Evolutionary conservation across 2,113 vertebrate species (phyloP).

Genomic region (Cololabis saira): DNA sequence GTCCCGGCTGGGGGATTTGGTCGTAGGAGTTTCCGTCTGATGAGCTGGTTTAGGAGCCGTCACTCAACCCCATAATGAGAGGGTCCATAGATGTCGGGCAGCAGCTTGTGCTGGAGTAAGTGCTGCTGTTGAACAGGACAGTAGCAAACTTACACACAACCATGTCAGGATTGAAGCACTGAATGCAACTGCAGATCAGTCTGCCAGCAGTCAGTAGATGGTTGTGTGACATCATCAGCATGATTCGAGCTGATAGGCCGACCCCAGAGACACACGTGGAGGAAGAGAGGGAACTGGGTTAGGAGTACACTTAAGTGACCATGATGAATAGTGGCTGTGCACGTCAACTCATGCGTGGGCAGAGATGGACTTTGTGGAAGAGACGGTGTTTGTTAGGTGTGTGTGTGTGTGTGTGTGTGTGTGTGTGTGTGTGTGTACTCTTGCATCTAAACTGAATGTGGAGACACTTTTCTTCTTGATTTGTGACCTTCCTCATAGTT

Average conservation of each 20-base stretch:
- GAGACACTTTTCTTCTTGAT: background rate
- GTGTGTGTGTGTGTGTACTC: background rate
- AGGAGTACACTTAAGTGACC: conserved; percentile 10
- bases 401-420: background rate
- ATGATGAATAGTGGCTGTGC: conserved; percentile 16
- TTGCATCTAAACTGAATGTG: background rate
- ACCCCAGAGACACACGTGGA: conserved; percentile 22
- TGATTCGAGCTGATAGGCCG: conserved; percentile 41
- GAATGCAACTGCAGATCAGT: background rate
- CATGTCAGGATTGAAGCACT: no score
- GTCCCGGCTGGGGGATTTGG: no score
- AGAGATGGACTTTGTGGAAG: conserved; percentile 7
- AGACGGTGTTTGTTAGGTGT: background rate
- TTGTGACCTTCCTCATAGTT: background rate
- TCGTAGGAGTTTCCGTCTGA: no score
- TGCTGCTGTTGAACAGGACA: no score
- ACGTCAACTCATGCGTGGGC: conserved; percentile 21
- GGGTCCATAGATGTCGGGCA: no score
- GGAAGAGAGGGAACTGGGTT: conserved; percentile 8
- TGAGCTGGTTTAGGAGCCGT: no score
- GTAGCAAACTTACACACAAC: no score
- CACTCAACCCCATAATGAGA: no score
- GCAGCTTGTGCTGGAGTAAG: no score
- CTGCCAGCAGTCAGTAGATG: conserved; percentile 12
- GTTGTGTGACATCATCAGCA: conserved; percentile 57